These are phyloP conservation scores for Raphicerus campestris DNA, from an alignment of 2,113 vertebrate genomes.

Conservation along the genomic window DNA sequence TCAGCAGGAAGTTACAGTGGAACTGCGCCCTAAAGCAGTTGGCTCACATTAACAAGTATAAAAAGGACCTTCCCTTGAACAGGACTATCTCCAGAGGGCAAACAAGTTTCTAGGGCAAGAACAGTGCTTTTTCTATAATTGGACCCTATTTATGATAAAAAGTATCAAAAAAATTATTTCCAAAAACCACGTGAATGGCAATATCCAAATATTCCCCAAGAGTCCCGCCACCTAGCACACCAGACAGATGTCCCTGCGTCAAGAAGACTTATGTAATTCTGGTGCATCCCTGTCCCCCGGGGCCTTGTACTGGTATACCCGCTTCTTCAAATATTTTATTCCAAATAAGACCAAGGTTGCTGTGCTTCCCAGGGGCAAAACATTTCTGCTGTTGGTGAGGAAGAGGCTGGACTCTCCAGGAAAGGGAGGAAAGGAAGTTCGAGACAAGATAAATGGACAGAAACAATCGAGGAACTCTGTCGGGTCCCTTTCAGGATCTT, in stretches of 20 bases:
- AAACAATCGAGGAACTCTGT: neutral
- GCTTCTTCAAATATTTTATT: neutral
- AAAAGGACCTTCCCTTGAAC: neutral
- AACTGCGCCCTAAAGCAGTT: neutral
- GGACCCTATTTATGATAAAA: neutral
- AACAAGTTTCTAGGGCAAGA: neutral
- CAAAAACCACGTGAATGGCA: neutral
- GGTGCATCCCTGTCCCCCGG: accelerated
- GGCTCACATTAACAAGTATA: neutral
- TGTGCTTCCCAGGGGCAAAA: neutral
- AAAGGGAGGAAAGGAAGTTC: neutral
- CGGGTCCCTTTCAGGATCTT: neutral
- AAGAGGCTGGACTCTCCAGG: neutral
- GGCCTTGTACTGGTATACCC: neutral
- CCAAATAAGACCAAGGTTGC: neutral
- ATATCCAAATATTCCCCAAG: neutral
- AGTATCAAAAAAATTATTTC: neutral
- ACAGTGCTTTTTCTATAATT: neutral
- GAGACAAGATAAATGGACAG: neutral
- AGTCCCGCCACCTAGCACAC: accelerated
- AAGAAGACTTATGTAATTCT: neutral
- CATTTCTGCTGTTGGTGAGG: neutral
- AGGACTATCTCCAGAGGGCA: neutral
- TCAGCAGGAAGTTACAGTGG: neutral
- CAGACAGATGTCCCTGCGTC: neutral